Evolutionary conservation across 1,140 invertebrate species (phyloP).

Genomic region (Cotesia chilonis): DNA sequence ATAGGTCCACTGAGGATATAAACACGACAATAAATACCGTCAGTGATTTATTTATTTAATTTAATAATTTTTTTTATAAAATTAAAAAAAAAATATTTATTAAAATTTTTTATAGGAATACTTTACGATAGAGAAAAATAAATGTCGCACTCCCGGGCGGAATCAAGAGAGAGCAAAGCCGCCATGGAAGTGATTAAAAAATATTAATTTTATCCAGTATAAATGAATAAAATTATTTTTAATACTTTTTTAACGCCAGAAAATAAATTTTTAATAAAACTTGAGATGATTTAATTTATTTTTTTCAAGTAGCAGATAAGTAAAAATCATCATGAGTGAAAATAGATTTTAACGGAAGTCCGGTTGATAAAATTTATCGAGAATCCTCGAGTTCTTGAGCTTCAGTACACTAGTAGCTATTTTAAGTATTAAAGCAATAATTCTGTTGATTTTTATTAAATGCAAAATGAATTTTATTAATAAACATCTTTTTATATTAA

Average conservation of each 20-base stretch:
- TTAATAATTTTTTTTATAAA: too few species aligned
- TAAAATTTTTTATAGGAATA: neutral
- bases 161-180: constrained; percentile 47
- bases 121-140: neutral
- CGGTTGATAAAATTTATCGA: too few species aligned
- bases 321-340: too few species aligned
- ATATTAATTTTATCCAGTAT: constrained; percentile 8
- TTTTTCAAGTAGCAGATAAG: too few species aligned
- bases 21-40: constrained; percentile 15
- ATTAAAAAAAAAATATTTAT: too few species aligned
- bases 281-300: neutral
- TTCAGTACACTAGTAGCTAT: too few species aligned
- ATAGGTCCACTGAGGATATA: neutral
- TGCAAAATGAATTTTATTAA: constrained; percentile 42
- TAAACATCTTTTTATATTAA: constrained; percentile 37
- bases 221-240: neutral
- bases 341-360: too few species aligned
- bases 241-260: too few species aligned
- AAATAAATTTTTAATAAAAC: too few species aligned
- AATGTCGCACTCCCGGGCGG: neutral
- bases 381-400: too few species aligned
- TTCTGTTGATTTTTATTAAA: too few species aligned
- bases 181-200: constrained; percentile 60
- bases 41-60: neutral
- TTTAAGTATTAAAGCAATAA: too few species aligned